Evolutionary conservation across 2,797 vertebrate genomes (phyloP).

Genomic region (Tangara arthus): DNA sequence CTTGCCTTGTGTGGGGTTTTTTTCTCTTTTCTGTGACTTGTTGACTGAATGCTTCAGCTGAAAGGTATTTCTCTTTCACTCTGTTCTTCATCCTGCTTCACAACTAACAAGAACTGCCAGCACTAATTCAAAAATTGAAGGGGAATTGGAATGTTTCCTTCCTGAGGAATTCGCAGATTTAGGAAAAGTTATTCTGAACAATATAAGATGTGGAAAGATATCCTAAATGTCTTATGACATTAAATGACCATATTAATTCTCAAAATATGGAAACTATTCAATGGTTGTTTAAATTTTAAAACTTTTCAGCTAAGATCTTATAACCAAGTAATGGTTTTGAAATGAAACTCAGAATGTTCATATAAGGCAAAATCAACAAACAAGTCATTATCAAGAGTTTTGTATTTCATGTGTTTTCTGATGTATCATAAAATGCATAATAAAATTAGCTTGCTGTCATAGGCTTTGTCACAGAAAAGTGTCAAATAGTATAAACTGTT

Average conservation of each 20-base stretch:
- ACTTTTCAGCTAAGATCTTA: background rate
- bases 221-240: background rate
- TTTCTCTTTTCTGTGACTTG: background rate
- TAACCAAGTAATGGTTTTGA: background rate
- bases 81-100: background rate
- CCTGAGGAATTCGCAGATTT: slow-evolving; percentile 1
- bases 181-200: background rate
- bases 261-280: background rate
- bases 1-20: background rate
- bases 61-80: background rate
- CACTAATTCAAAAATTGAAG: background rate
- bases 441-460: background rate
- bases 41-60: background rate
- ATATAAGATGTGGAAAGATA: background rate
- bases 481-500: background rate
- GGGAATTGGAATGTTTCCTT: background rate
- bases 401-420: background rate
- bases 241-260: background rate
- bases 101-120: background rate
- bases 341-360: background rate
- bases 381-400: background rate
- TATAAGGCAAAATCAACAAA: background rate
- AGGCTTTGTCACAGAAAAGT: background rate
- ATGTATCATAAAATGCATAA: background rate
- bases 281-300: background rate